These are phyloP conservation scores for Caenorhabditis sp. DNA, from an alignment of 2,888 invertebrate genomes.

Conservation along the genomic window DNA sequence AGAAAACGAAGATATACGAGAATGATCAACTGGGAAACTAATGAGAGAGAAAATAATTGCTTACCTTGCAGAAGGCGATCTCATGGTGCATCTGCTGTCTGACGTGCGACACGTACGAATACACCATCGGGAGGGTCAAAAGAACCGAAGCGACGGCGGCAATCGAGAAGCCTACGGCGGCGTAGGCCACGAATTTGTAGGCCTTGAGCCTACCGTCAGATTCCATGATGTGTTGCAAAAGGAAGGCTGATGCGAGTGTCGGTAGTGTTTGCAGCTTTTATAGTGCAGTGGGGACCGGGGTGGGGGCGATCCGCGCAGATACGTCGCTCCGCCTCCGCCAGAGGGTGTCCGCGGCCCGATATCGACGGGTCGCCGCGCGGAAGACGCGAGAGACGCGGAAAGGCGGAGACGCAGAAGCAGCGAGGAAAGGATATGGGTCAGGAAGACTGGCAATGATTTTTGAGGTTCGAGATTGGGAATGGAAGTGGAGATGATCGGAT, in stretches of 20 bases:
- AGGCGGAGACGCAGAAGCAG: conserved; percentile 21
- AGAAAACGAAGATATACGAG: conserved; percentile 14
- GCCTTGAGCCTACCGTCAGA: conserved; percentile 82
- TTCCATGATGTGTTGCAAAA: conserved; percentile 73
- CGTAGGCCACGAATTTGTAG: conserved; percentile 83
- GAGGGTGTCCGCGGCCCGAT: conserved; percentile 47
- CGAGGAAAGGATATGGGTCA: conserved; percentile 54
- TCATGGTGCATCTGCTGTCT: conserved; percentile 83
- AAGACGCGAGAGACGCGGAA: conserved; percentile 47
- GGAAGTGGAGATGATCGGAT: too few species aligned
- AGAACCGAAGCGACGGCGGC: conserved; percentile 83
- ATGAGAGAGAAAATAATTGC: conserved; percentile 1
- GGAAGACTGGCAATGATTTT: conserved; percentile 46
- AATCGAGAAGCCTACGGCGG: conserved; percentile 82
- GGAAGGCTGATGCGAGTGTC: conserved; percentile 56
- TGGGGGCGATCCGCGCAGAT: conserved; percentile 38
- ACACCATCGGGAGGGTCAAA: conserved; percentile 82
- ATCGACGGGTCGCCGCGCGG: conserved; percentile 50
- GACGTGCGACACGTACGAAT: conserved; percentile 82
- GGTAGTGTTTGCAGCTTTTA: conserved; percentile 19
- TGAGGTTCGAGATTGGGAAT: conserved; percentile 42
- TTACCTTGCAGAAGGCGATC: conserved; percentile 82
- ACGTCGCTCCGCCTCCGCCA: conserved; percentile 39
- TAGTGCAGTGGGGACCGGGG: background rate
- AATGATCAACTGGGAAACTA: conserved; percentile 8